Evolutionary conservation across 2,888 invertebrate genomes (phyloP), one percentile per base, ranked within the genome.

Genomic region (Pasiphila rectangulata): DNA sequence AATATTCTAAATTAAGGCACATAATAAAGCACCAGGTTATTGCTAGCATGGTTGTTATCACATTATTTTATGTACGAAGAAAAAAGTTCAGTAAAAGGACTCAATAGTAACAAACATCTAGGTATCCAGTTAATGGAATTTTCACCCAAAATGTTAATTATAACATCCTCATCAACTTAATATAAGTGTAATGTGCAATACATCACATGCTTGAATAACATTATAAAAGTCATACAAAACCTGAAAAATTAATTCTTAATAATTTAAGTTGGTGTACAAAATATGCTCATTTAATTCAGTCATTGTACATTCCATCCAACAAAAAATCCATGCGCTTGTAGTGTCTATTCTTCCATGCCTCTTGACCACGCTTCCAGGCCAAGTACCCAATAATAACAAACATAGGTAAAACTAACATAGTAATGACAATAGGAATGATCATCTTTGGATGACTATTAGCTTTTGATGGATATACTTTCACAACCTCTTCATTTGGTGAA

Each of bases 241-340:
- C n/a, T n/a, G n/a, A n/a, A n/a, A n/a, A n/a, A n/a, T n/a, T n/a
- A n/a, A n/a, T n/a, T n/a, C n/a, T n/a, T n/a, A n/a, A n/a, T n/a
- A n/a, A n/a, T n/a, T n/a, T n/a, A n/a, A n/a, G n/a, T n/a, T n/a
- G n/a, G n/a, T n/a, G 20, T 15, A n/a, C 23, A 19, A 21, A 35
- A 19, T 24, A 7, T 37, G 27, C n/a, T 21, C 0, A 13, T 5
- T 15, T 0, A 12, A 12, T 21, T 70, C 79, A 95, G 71, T 95
- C 95, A 83, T 95, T 95, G 70, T 96, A 96, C 94, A 96, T 95
- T 63, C 96, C 96, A 79, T 96, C 96, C 44, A 96, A 93, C 7
- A 96, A 90, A 70, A 95, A 96, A 79, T 96, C 96, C 95, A 96
- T 96, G 72, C 95, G 90, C 54, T 94, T 92, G 67, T 96, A 96